Conservation (phyloP, 1,140 invertebrate genomes). For the Scaptomyza pallida region DNA sequence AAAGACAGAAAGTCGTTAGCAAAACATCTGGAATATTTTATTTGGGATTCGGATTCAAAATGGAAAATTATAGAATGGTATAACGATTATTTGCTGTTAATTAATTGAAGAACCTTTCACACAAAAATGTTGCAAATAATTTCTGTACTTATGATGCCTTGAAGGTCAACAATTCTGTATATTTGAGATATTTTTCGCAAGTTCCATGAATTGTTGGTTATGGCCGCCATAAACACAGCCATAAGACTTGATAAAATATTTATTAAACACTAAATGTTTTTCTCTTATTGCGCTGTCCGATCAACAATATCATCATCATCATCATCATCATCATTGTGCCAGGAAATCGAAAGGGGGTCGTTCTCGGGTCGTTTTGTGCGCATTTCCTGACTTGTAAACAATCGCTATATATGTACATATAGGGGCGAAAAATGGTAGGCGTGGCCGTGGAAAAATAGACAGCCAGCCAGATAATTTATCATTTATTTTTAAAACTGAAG, state of each 20-base stretch:
- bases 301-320: constrained; percentile 16
- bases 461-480: constrained; percentile 69
- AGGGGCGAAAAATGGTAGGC: constrained; percentile 21
- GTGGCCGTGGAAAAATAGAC: constrained; percentile 14
- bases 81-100: too few relatives aligned
- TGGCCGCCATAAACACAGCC: constrained; percentile 36
- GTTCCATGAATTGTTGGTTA: constrained; percentile 31
- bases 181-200: constrained; percentile 9
- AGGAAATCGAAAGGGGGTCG: constrained; percentile 45
- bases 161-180: constrained; percentile 2
- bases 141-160: not conserved
- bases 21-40: constrained; percentile 17
- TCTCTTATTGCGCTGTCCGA: constrained; percentile 38
- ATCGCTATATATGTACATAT: too few relatives aligned
- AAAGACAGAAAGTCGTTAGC: not conserved
- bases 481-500: constrained; percentile 72
- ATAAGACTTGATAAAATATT: constrained; percentile 43
- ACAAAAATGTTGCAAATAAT: too few relatives aligned
- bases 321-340: not conserved
- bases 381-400: constrained; percentile 56
- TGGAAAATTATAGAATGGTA: not conserved
- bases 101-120: too few relatives aligned
- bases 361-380: not conserved
- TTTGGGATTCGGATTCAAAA: too few relatives aligned
- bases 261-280: constrained; percentile 17